Base-by-base conservation (phyloP, 2,888 invertebrate species). In the Epiblema foenella region DNA sequence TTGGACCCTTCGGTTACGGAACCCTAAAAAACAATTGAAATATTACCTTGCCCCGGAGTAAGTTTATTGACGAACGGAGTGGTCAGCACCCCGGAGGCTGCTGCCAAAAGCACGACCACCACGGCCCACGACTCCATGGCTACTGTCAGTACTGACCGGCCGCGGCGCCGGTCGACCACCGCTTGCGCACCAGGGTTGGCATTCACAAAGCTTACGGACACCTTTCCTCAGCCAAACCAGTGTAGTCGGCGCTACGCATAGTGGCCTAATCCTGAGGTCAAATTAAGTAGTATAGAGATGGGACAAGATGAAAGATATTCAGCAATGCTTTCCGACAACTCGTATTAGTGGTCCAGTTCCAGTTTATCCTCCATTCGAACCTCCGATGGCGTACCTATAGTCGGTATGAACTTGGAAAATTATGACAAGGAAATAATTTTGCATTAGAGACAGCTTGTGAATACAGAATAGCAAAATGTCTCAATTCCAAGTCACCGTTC, bases 1-100 rank as follows among this genome's bases (percentile, higher is more conserved):
- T n/a, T n/a, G n/a, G n/a, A n/a, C n/a, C n/a, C n/a, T n/a, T n/a
- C n/a, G n/a, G n/a, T n/a, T n/a, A n/a, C n/a, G n/a, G n/a, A n/a
- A n/a, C n/a, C n/a, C n/a, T n/a, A n/a, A n/a, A n/a, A 20, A 62
- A 33, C 12, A 60, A 62, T 15, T 52, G 68, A 59, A 29, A 69
- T 67, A 69, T 74, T 85, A 92, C 93, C 89, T 89, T 91, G 82
- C 73, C 89, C 91, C 18, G 89, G 88, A 75, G 80, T 83, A 68
- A 89, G 82, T 73, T 92, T 77, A 76, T 91, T 91, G 77, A 91
- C 77, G 62, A 93, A 82, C 52, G 93, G 88, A 46, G 90, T 84
- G 74, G 85, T 81, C 58, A 85, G 77, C 67, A 79, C 82, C 12
- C 82, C 82, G 17, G 85, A 77, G 56, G 79, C 79, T 68, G 85